Evolutionary conservation across 2,113 vertebrate species (phyloP), one percentile per base, ranked within the genome.

Genomic region (Nothocercus nigrocapillus): DNA sequence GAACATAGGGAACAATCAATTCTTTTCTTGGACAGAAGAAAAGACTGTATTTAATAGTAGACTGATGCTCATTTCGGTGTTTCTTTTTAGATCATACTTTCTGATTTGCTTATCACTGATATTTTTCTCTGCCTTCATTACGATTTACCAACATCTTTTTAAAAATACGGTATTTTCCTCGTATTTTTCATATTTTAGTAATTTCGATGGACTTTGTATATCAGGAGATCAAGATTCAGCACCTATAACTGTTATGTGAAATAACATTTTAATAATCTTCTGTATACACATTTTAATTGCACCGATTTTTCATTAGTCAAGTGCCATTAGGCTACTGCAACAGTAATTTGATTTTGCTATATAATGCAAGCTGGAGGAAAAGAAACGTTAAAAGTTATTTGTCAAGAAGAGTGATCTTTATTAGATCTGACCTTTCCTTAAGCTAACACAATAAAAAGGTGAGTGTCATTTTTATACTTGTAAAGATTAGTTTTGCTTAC

Each of bases 401-500:
- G 68, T 93, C 90, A 95, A 82, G 44, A 88, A 91, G 56, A 83
- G 11, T 6, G 36, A 88, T 88, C 82, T 94, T 95, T 95, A 94
- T 94, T 90, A 96, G 53, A 62, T 81, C 44, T 92, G 84, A 95
- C 82, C 83, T 88, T 96, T 91, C 64, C 40, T 54, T 68, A 79
- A 92, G 54, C 21, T 49, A 70, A 87, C 66, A 89, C 45, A 95
- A 94, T 82, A 93, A 54, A 91, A 96, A 85, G 49, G 34, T 81
- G 69, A 93, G 47, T 79, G 77, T 67, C 78, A 85, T 59, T 81
- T 91, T 94, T 92, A 54, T 93, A 53, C 56, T 94, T 91, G 17
- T 44, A 85, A 93, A 94, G 64, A 96, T 96, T 96, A 88, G 36
- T 90, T 97, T 97, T 97, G 89, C 93, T 96, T 96, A 88, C 34